These are phyloP conservation scores for Melikaiella ostensackeni DNA, from an alignment of 2,888 invertebrate species.

Conservation along the genomic window DNA sequence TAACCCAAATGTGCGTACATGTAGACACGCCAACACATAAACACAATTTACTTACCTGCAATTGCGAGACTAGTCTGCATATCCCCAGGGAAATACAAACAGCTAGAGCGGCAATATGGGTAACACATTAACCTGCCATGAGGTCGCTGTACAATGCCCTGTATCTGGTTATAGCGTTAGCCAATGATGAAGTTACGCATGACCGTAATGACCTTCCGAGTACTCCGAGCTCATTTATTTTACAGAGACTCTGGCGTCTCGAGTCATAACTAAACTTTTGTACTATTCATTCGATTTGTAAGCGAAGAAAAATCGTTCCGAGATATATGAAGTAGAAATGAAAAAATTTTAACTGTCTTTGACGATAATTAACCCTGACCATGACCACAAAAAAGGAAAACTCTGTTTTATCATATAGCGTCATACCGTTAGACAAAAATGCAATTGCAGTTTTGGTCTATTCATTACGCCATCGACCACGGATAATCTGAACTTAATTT, in stretches of 20 bases:
- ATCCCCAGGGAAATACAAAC: constrained; percentile 58
- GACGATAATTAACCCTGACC: background rate
- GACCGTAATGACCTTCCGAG: background rate
- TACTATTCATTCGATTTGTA: background rate
- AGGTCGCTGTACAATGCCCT: background rate
- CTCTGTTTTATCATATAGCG: too few relatives aligned
- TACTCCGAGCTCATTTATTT: background rate
- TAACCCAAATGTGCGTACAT: background rate
- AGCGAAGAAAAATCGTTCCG: background rate
- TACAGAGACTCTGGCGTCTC: background rate
- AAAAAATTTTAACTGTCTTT: background rate
- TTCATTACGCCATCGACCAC: too few relatives aligned
- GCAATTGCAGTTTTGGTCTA: too few relatives aligned
- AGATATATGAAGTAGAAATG: background rate
- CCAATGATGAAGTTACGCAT: constrained; percentile 38
- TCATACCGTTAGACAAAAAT: too few relatives aligned
- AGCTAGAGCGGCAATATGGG: constrained; percentile 52
- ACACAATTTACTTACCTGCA: constrained; percentile 8
- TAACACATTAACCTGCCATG: constrained; percentile 47
- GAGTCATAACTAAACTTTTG: background rate
- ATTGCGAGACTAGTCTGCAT: background rate
- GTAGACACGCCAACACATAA: constrained; percentile 33
- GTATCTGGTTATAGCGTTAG: constrained; percentile 20
- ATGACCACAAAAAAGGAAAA: background rate
- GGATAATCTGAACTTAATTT: too few relatives aligned